Evolutionary conservation across 1,140 invertebrate species (phyloP).

Genomic region (Brachionus calyciflorus): DNA sequence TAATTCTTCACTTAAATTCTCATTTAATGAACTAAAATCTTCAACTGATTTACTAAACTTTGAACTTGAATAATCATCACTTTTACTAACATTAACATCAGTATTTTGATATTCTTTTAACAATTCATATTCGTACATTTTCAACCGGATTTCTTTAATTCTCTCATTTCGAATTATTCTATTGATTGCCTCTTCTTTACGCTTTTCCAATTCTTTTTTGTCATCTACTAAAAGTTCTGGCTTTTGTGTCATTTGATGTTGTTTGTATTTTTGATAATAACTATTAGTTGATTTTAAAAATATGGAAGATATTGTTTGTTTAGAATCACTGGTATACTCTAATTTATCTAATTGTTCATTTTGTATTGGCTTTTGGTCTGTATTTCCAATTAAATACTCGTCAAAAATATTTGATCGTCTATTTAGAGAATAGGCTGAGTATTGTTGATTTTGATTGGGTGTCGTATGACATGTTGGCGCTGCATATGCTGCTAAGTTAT

Average conservation of each 20-base stretch:
- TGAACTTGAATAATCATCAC: not conserved
- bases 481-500: not conserved
- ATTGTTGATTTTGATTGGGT: not conserved
- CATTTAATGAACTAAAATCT: not conserved
- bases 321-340: conserved; percentile 6
- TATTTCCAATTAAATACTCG: conserved; percentile 33
- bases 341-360: not conserved
- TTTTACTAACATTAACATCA: conserved; percentile 2
- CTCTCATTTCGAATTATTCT: conserved; percentile 42
- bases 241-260: not conserved
- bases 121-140: conserved; percentile 38
- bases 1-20: conserved; percentile 6
- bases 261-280: conserved; percentile 45
- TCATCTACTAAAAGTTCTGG: not conserved
- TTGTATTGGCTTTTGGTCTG: not conserved
- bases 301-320: conserved; percentile 8
- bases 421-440: not conserved
- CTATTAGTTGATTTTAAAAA: conserved; percentile 25
- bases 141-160: conserved; percentile 41
- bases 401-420: not conserved
- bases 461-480: too few relatives aligned
- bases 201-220: conserved; percentile 7
- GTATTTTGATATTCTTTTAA: conserved; percentile 36
- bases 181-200: conserved; percentile 42
- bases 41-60: not conserved